Percentiles rank a stretch among this genome's conserved stretches.
These are phyloP conservation scores for Camponotus vicinus DNA, from an alignment of 1,140 invertebrate species.

Conservation along the genomic window DNA sequence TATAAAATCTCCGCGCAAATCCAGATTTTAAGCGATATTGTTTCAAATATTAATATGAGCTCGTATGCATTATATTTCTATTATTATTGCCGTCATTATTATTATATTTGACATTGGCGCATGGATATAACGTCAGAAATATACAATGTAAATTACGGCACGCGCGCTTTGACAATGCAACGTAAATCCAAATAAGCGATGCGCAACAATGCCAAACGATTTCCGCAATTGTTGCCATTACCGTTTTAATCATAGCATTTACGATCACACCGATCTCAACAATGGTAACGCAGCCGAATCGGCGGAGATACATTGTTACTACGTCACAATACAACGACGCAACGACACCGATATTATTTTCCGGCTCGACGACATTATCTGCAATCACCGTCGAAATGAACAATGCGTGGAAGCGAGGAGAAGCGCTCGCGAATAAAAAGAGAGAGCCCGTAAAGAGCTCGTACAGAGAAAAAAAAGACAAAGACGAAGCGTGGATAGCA, in stretches of 20 bases:
- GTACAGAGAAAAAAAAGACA: conserved; percentile 10
- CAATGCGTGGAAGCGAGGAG: conserved; percentile 65
- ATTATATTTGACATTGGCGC: conserved; percentile 52
- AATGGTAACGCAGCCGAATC: conserved; percentile 62
- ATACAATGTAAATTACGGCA: conserved; percentile 63
- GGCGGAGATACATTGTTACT: conserved; percentile 64
- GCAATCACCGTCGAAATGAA: conserved; percentile 67
- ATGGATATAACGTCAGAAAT: conserved; percentile 47
- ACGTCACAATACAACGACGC: conserved; percentile 61
- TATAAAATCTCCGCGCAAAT: conserved; percentile 7
- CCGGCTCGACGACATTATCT: conserved; percentile 66
- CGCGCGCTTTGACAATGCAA: conserved; percentile 62
- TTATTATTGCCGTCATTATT: conserved; percentile 47
- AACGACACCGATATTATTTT: conserved; percentile 70
- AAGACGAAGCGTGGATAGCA: background rate
- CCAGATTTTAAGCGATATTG: background rate
- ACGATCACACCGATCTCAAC: conserved; percentile 49
- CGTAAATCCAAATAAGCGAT: conserved; percentile 51
- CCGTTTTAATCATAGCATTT: conserved; percentile 74
- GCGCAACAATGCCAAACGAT: conserved; percentile 70
- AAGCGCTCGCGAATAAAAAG: conserved; percentile 43
- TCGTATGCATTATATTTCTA: conserved; percentile 43
- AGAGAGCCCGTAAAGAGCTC: conserved; percentile 29
- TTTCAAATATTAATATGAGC: conserved; percentile 11
- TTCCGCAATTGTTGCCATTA: conserved; percentile 72